Evolutionary conservation across 2,113 vertebrate species (phyloP).

Genomic region (Upupa epops): DNA sequence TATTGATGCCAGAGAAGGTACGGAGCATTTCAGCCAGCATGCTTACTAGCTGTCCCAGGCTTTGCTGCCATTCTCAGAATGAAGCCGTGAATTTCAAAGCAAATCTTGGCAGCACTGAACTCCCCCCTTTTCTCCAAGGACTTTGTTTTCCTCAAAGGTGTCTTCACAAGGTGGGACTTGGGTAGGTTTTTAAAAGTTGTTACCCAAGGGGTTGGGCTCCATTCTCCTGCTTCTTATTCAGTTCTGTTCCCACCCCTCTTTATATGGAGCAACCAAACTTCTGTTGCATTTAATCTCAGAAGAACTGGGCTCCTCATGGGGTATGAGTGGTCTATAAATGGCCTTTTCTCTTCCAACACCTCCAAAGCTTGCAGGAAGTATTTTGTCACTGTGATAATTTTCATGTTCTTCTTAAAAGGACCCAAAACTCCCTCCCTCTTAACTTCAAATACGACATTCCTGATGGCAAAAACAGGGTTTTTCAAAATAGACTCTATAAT

Average conservation of each 20-base stretch:
- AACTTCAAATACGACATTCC: not conserved
- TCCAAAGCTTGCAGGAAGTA: not conserved
- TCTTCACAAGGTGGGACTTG: not conserved
- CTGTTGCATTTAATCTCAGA: not conserved
- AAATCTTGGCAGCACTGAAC: not conserved
- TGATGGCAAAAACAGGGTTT: not conserved
- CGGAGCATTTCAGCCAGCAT: accelerated
- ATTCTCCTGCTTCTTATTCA: not conserved
- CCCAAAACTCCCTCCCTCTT: not conserved
- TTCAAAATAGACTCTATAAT: not conserved
- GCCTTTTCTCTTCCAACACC: not conserved
- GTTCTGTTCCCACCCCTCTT: accelerated
- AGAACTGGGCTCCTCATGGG: not conserved
- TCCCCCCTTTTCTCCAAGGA: not conserved
- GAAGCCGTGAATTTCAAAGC: not conserved
- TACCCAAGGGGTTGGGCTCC: not conserved
- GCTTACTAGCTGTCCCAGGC: accelerated
- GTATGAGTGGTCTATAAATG: not conserved
- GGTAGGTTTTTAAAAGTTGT: not conserved
- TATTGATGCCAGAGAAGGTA: not conserved
- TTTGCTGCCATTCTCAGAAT: not conserved
- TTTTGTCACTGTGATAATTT: not conserved
- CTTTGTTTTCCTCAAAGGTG: not conserved
- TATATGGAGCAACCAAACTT: not conserved
- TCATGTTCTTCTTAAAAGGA: not conserved